These are phyloP conservation scores for Myopa tessellatipennis DNA, from an alignment of 2,888 invertebrate species.

Conservation along the genomic window DNA sequence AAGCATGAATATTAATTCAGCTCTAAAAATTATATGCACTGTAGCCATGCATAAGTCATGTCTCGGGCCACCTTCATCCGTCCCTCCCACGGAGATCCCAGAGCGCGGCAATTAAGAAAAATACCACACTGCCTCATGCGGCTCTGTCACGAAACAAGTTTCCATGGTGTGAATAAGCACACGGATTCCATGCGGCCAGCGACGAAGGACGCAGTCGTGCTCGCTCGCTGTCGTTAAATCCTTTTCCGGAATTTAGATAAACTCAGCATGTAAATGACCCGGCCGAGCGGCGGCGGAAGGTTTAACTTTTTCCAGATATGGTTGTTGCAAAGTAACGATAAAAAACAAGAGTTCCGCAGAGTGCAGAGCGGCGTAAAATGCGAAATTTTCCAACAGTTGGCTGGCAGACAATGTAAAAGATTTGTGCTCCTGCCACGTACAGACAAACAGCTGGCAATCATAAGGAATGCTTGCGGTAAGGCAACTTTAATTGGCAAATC, in stretches of 20 bases:
- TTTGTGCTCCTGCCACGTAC: not conserved
- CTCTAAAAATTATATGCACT: not conserved
- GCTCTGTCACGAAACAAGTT: conserved; percentile 8
- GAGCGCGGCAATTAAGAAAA: conserved; percentile 13
- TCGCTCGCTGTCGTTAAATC: conserved; percentile 16
- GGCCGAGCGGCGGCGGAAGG: not conserved
- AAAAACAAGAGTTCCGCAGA: not conserved
- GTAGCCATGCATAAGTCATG: not conserved
- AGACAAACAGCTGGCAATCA: not conserved
- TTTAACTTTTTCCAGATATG: not conserved
- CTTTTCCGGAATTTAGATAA: conserved; percentile 22
- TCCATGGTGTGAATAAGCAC: not conserved
- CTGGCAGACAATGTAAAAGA: conserved; percentile 8
- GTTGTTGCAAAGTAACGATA: not conserved
- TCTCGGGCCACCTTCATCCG: not conserved
- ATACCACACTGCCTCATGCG: not conserved
- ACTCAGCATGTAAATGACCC: conserved; percentile 11
- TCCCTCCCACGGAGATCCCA: not conserved
- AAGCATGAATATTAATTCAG: conserved; percentile 3
- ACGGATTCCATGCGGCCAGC: not conserved
- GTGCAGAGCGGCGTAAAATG: conserved; percentile 16
- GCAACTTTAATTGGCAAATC: conserved; percentile 16
- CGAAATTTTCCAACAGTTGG: conserved; percentile 9
- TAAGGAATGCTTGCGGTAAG: conserved; percentile 7
- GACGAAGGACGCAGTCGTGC: conserved; percentile 3